Conservation (phyloP, 2,113 vertebrate species). For the Falcunculus frontatus region DNA sequence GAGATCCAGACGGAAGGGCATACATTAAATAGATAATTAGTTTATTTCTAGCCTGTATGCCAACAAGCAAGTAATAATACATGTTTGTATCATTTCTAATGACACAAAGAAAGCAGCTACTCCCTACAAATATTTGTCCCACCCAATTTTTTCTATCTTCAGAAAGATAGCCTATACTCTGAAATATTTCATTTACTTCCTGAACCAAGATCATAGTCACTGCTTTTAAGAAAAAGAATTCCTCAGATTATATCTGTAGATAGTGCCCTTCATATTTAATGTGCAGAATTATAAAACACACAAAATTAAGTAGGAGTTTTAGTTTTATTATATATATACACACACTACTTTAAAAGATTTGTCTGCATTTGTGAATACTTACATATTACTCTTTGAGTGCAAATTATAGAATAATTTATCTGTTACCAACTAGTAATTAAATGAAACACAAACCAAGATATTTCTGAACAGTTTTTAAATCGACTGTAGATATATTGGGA, state of each 20-base stretch:
- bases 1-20: background rate
- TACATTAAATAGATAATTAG: background rate
- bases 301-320: background rate
- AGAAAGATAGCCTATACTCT: background rate
- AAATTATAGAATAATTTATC: background rate
- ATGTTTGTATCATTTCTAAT: background rate
- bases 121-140: constrained; percentile 5
- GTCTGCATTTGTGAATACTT: background rate
- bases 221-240: background rate
- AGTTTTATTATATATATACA: background rate
- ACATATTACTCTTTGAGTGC: background rate
- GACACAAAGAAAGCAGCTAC: background rate
- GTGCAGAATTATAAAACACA: background rate
- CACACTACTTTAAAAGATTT: background rate
- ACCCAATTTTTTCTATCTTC: background rate
- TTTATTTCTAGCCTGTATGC: constrained; percentile 4
- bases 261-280: background rate
- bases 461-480: background rate
- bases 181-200: background rate
- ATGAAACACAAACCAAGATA: background rate
- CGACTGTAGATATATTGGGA: background rate
- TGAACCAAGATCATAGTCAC: background rate
- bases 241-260: background rate
- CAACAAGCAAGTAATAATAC: background rate
- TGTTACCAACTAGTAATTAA: background rate